These are phyloP conservation scores for Copsychus sechellarum DNA, from an alignment of 2,113 vertebrate genomes.

Conservation along the genomic window DNA sequence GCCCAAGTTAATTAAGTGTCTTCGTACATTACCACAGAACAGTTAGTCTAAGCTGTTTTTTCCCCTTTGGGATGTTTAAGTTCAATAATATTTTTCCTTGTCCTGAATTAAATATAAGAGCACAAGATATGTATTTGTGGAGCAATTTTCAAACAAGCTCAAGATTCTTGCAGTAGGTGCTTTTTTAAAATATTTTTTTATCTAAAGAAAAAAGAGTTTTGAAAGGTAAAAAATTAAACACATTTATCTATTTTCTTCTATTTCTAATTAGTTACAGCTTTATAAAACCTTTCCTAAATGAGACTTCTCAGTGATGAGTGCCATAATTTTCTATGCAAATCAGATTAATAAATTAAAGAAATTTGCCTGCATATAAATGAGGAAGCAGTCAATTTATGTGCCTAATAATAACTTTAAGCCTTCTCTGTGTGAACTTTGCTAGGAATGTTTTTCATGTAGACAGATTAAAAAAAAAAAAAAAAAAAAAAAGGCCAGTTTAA, in stretches of 20 bases:
- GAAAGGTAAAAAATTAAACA: not conserved
- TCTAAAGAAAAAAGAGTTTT: not conserved
- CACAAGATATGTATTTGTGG: not conserved
- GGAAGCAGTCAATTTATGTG: conserved; percentile 62
- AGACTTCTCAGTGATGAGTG: not conserved
- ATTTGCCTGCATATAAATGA: conserved; percentile 65
- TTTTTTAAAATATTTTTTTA: not conserved
- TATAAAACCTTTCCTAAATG: conserved; percentile 18
- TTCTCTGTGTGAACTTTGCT: conserved; percentile 42
- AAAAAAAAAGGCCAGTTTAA: not conserved
- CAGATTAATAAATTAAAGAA: conserved; percentile 69
- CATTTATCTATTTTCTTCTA: not conserved
- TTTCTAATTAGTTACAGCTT: not conserved
- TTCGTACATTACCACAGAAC: conserved; percentile 33
- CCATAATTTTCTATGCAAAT: conserved; percentile 65
- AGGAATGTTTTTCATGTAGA: conserved; percentile 58
- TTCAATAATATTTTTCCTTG: not conserved
- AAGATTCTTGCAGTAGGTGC: not conserved
- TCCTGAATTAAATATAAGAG: not conserved
- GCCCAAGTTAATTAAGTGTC: conserved; percentile 65
- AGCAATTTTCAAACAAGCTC: not conserved
- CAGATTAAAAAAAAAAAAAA: conserved; percentile 17
- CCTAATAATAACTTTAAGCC: conserved; percentile 59
- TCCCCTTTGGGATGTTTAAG: not conserved
- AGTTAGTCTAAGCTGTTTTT: conserved; percentile 3